Conservation (phyloP, 2,113 vertebrate genomes). For the Shinisaurus crocodilurus region DNA sequence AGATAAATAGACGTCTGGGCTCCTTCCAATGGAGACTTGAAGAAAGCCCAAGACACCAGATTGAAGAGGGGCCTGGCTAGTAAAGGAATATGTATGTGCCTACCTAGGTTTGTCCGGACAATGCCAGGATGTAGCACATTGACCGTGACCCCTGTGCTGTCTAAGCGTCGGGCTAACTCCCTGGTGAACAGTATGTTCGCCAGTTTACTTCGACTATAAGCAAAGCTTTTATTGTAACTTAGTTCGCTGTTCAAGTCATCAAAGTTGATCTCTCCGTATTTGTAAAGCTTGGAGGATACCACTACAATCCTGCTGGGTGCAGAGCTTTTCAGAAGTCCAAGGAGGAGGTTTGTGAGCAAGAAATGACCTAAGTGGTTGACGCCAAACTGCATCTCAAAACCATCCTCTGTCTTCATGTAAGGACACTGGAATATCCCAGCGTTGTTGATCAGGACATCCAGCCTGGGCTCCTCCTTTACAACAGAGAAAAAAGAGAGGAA, state of each 20-base stretch:
- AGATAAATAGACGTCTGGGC: conserved; percentile 93
- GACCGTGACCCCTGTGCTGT: conserved; percentile 86
- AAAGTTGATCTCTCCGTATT: conserved; percentile 93
- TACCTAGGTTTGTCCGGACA: conserved; percentile 90
- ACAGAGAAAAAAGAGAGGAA: conserved; percentile 45
- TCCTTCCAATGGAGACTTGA: conserved; percentile 91
- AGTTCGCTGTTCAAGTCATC: conserved; percentile 92
- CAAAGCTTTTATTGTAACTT: conserved; percentile 89
- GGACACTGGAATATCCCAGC: conserved; percentile 96
- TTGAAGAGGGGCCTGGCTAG: conserved; percentile 88
- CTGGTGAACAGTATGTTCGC: conserved; percentile 92
- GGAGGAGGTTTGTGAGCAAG: conserved; percentile 91
- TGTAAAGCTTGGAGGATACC: conserved; percentile 96
- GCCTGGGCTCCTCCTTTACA: conserved; percentile 86
- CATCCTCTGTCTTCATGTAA: conserved; percentile 91
- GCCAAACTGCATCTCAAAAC: conserved; percentile 95
- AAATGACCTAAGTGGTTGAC: conserved; percentile 97
- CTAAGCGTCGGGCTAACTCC: conserved; percentile 85
- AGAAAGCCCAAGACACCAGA: conserved; percentile 87
- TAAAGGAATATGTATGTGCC: conserved; percentile 88
- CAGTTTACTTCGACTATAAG: conserved; percentile 94
- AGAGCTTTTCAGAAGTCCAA: conserved; percentile 90
- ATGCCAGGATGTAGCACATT: conserved; percentile 93
- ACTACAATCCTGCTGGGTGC: conserved; percentile 91
- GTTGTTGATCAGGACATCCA: conserved; percentile 95